Evolutionary conservation across 2,113 vertebrate species (phyloP).

Genomic region (Heterotilapia buettikoferi): DNA sequence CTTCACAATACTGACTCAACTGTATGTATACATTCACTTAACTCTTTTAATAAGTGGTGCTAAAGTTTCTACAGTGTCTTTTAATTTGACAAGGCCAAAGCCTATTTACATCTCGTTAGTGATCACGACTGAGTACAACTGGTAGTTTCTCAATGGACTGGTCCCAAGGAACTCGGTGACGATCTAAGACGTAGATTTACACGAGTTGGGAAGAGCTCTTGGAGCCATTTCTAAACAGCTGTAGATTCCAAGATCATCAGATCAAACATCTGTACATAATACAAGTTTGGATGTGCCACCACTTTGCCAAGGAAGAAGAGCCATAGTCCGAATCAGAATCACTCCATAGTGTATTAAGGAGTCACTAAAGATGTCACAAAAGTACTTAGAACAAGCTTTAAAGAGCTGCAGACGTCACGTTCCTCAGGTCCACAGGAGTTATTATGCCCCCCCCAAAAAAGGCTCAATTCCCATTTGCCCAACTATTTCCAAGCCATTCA

Average conservation of each 20-base stretch:
- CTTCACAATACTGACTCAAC: fast-evolving
- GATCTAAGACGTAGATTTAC: neutral
- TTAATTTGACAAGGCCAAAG: neutral
- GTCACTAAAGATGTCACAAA: neutral
- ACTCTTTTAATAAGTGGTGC: neutral
- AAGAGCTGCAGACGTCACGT: neutral
- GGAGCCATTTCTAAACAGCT: neutral
- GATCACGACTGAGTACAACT: neutral
- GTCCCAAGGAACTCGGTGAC: neutral
- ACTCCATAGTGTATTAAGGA: fast-evolving
- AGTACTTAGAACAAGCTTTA: neutral
- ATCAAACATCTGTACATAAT: neutral
- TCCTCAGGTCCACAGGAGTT: neutral
- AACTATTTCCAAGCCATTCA: neutral
- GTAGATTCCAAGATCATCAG: neutral
- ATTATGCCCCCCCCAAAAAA: neutral
- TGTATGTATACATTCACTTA: neutral
- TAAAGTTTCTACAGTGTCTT: neutral
- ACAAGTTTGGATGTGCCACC: neutral
- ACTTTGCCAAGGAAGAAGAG: neutral
- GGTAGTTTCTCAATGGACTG: neutral
- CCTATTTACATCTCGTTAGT: neutral
- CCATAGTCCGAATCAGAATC: neutral
- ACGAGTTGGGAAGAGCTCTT: neutral
- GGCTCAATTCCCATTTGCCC: too few species aligned